These are phyloP conservation scores for Candidula unifasciata DNA, from an alignment of 2,888 invertebrate species.

Conservation along the genomic window DNA sequence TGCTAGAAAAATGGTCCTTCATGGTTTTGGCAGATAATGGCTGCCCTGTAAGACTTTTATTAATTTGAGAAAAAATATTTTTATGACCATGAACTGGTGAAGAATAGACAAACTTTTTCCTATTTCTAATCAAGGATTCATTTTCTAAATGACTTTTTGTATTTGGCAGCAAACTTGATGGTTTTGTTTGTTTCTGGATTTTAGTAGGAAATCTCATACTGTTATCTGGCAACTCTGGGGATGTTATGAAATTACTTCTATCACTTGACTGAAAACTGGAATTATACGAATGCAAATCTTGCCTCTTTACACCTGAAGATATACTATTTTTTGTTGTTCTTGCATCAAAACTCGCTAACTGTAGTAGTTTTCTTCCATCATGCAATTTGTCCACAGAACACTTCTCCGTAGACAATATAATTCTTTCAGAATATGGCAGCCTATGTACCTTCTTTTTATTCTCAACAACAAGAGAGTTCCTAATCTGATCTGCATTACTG, in stretches of 20 bases:
- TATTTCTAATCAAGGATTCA: background rate
- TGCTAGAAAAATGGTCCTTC: background rate
- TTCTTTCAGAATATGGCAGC: background rate
- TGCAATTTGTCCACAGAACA: no score
- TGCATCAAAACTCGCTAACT: background rate
- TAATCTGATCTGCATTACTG: background rate
- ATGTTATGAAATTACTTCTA: background rate
- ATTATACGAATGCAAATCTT: background rate
- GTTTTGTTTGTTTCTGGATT: background rate
- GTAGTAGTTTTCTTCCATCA: background rate
- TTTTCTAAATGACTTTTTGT: background rate
- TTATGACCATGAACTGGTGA: background rate
- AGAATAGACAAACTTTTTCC: background rate
- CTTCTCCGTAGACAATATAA: background rate
- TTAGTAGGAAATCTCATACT: background rate
- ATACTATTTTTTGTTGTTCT: no score
- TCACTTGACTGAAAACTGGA: background rate
- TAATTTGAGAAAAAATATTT: constrained; percentile 16
- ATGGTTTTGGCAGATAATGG: background rate
- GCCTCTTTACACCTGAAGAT: background rate
- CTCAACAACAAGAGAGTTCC: no score
- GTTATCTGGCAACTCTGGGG: background rate
- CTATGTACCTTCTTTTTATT: background rate
- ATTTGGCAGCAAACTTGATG: background rate
- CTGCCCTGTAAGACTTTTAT: background rate